Evolutionary conservation across 1,140 invertebrate species (phyloP).

Genomic region (Ephestia elutella): DNA sequence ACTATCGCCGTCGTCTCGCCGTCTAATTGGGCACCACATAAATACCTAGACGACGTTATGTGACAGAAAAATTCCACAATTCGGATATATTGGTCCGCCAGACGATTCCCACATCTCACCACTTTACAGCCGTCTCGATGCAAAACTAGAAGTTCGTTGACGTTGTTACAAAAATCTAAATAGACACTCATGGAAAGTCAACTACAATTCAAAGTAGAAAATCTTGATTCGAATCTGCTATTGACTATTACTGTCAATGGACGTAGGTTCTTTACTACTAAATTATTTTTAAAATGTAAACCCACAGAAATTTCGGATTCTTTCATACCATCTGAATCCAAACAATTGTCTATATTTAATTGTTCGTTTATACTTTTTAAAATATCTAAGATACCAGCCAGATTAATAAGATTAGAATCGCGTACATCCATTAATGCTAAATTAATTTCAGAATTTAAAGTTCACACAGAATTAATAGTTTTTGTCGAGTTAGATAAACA

Average conservation of each 20-base stretch:
- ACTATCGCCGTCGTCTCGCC: slow-evolving; percentile 21
- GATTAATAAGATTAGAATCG: not conserved
- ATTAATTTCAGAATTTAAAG: not conserved
- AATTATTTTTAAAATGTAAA: not conserved
- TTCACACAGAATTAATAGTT: not conserved
- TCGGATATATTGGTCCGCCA: slow-evolving; percentile 31
- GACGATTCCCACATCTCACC: not conserved
- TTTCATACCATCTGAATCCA: too few species aligned
- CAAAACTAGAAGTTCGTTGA: too few species aligned
- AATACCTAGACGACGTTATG: slow-evolving; percentile 41
- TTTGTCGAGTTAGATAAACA: not conserved
- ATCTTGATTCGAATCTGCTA: too few species aligned
- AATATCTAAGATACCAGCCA: not conserved
- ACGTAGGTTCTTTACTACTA: not conserved
- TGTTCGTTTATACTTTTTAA: too few species aligned
- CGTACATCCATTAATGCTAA: not conserved
- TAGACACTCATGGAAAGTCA: too few species aligned
- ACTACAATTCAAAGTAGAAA: too few species aligned
- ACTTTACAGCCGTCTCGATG: slow-evolving; percentile 1
- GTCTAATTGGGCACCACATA: slow-evolving; percentile 30
- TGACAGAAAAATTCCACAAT: slow-evolving; percentile 38
- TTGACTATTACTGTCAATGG: too few species aligned
- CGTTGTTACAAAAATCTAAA: too few species aligned
- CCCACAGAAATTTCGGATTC: too few species aligned
- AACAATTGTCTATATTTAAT: too few species aligned